A percentile compares a stretch with the other conserved stretches of the same genome.
phyloP scores from a whole-genome alignment of 2,888 invertebrate genomes.

The Standfussiana lucernea region DNA sequence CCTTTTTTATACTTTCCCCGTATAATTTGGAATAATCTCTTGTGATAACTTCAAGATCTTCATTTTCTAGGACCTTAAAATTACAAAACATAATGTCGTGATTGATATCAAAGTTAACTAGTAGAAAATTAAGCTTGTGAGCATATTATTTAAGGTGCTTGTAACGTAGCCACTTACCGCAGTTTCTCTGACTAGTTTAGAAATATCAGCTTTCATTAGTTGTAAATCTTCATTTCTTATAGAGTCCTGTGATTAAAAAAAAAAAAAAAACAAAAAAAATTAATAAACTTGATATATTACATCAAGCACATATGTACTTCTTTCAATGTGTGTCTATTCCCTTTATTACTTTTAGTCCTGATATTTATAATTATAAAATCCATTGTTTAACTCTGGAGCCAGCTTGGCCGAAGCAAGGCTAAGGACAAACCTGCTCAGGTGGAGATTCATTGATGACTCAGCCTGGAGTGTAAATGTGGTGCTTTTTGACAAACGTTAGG shows the following conservation, averaged over 20 bases:
- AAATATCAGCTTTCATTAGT: constrained; percentile 81
- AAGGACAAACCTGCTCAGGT: not conserved
- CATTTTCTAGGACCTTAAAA: constrained; percentile 54
- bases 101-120: not conserved
- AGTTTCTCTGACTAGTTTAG: constrained; percentile 74
- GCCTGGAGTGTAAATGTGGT: not conserved
- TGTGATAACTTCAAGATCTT: constrained; percentile 10
- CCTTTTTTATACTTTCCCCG: constrained; percentile 36
- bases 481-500: not conserved
- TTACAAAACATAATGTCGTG: not conserved
- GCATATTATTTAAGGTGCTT: not conserved
- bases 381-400: not conserved
- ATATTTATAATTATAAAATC: not conserved
- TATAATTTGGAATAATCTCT: constrained; percentile 34
- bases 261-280: not conserved
- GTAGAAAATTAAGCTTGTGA: not conserved
- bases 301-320: not conserved
- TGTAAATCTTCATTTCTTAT: constrained; percentile 81
- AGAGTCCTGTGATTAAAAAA: constrained; percentile 72
- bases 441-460: not conserved
- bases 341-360: not conserved
- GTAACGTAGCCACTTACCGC: constrained; percentile 73
- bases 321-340: not conserved
- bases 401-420: not conserved
- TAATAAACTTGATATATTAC: constrained; percentile 5